Evolutionary conservation across 2,113 vertebrate species (phyloP).

Genomic region (Anguilla japonica): DNA sequence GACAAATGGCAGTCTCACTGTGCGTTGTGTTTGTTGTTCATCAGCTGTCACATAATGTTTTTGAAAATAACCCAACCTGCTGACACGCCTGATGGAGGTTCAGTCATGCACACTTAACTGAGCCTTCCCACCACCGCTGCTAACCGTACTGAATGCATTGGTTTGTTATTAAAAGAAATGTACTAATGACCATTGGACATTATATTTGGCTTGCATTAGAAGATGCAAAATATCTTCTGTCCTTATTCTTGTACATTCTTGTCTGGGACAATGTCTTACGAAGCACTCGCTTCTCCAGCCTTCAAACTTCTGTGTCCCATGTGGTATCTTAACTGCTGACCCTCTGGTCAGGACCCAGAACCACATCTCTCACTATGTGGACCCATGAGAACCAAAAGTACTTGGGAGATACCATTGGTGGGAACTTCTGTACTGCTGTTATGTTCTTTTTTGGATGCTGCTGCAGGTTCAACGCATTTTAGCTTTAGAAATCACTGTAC

Average conservation of each 20-base stretch:
- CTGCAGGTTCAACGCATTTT: neutral
- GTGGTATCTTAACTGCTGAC: neutral
- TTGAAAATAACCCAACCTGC: neutral
- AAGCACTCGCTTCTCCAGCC: neutral
- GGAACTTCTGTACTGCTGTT: slow-evolving; percentile 16
- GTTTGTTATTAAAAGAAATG: neutral
- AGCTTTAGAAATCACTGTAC: neutral
- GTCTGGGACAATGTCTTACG: neutral
- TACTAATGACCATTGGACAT: neutral
- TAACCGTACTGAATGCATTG: neutral
- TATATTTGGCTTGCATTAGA: neutral
- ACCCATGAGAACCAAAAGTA: slow-evolving; percentile 2
- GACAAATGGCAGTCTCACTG: neutral
- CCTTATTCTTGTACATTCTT: neutral
- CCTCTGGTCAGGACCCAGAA: slow-evolving; percentile 9
- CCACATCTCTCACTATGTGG: slow-evolving; percentile 8
- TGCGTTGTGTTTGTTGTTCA: neutral
- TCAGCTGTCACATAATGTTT: no score
- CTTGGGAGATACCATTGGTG: slow-evolving; percentile 20
- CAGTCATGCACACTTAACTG: neutral
- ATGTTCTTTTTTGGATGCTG: slow-evolving; percentile 3
- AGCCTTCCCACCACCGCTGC: neutral
- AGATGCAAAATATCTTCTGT: neutral
- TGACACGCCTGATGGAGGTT: neutral
- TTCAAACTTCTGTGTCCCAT: slow-evolving; percentile 6